Base-by-base conservation (phyloP, 2,888 invertebrate species). In the Hemithea aestivaria region DNA sequence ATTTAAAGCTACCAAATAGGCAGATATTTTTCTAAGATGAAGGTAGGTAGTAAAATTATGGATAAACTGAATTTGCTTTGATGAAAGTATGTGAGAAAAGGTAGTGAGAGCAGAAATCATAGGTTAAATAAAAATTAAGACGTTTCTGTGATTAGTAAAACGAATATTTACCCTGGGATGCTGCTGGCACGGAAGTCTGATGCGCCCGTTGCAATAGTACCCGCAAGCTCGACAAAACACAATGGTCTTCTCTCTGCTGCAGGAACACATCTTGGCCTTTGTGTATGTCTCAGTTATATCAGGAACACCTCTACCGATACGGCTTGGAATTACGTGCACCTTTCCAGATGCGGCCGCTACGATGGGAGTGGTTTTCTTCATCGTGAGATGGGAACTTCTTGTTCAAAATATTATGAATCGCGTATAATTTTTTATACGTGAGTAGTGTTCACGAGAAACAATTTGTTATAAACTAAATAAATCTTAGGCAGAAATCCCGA, bases 181-280 rank as follows among this genome's bases (percentile, higher is more conserved):
- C 29, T 66, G 63, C 27, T 71, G 67, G 50, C 87, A 87, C 37
- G 66, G 72, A 33, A 84, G 46, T n/a, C 85, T 75, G 40, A 83
- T 81, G 25, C 87, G 77, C 10, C 87, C 85, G 45, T 80, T 66
- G 41, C 84, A 83, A 50, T 77, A 79, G 47, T 73, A 87, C 11
- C 87, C 87, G 40, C 87, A 87, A 12, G 81, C 67, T 34, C 84
- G 66, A 49, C 87, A 87, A 48, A 84, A 85, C 2, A 85, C 87
- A 7, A 80, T 75, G 1, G 76, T 72, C 57, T 83, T 87, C 1
- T 72, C 73, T 40, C 87, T 62, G 9, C 55, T 48, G 52, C 87
- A 87, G 4, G 79, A 73, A 58, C 87, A 87, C 48, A 65, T 76
- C 27, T 74, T 73, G 1, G 36, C 55, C 16, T 73, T 70, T 1